Percentiles rank a stretch among this genome's conserved stretches.
Evolutionary conservation across 2,888 invertebrate genomes (phyloP).

Genomic region (Disparrhopalites patrizii): DNA sequence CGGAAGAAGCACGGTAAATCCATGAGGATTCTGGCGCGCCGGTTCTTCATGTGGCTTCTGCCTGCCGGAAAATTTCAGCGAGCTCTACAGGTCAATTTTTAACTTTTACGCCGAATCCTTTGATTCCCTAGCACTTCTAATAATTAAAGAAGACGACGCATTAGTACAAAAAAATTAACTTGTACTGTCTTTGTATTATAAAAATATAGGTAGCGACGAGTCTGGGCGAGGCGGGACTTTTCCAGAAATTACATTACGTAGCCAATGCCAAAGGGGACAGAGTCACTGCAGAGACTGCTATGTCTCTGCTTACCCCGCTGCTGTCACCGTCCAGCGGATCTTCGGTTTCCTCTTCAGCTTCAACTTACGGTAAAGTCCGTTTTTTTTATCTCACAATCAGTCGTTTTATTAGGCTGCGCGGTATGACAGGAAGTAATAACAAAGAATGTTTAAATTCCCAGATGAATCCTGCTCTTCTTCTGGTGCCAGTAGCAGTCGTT

Average conservation of each 20-base stretch:
- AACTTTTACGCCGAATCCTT: background rate
- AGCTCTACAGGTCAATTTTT: constrained; percentile 35
- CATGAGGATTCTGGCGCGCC: constrained; percentile 40
- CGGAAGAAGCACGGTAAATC: constrained; percentile 40
- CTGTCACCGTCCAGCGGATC: constrained; percentile 32
- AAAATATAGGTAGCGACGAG: constrained; percentile 38
- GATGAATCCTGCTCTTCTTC: constrained; percentile 32
- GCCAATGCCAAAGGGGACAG: constrained; percentile 35
- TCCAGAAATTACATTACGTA: constrained; percentile 36
- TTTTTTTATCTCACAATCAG: background rate
- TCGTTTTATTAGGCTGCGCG: background rate
- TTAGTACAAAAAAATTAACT: too few species aligned
- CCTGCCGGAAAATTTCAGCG: constrained; percentile 33
- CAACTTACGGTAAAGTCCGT: constrained; percentile 12
- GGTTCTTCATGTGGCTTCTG: constrained; percentile 45
- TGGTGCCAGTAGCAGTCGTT: constrained; percentile 17
- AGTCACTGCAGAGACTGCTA: constrained; percentile 36
- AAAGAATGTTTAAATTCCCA: background rate
- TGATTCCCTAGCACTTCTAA: background rate
- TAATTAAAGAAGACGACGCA: too few species aligned
- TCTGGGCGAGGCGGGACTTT: constrained; percentile 40
- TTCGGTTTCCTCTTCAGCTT: constrained; percentile 21
- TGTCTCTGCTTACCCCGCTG: constrained; percentile 27
- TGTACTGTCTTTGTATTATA: constrained; percentile 3
- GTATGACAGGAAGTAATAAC: constrained; percentile 4